These are phyloP conservation scores for Scaptomyza parva DNA, from an alignment of 2,888 invertebrate species.

Conservation along the genomic window DNA sequence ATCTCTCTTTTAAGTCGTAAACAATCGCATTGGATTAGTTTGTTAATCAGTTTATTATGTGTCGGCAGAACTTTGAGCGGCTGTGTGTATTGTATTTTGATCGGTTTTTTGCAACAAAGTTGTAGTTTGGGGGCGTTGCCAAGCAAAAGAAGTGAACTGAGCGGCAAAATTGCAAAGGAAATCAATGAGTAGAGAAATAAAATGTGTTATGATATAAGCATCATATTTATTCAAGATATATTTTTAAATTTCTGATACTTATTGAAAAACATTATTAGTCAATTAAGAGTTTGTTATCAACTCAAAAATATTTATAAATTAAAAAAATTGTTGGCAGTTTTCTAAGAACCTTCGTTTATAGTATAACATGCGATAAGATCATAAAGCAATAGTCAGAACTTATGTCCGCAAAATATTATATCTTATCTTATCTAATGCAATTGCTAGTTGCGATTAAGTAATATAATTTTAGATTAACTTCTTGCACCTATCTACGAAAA, in stretches of 20 bases:
- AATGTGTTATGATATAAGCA: constrained; percentile 8
- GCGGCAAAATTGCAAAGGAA: constrained; percentile 30
- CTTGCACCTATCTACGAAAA: constrained; percentile 15
- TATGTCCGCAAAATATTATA: constrained; percentile 2
- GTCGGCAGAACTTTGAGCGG: constrained; percentile 45
- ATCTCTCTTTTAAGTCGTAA: constrained; percentile 58
- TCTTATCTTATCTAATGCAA: constrained; percentile 40
- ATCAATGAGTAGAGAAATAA: constrained; percentile 12
- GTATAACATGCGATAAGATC: constrained; percentile 7
- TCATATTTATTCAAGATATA: not conserved
- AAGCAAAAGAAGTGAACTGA: not conserved
- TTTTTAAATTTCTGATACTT: not conserved
- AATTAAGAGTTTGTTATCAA: not conserved
- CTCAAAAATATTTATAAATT: too few species aligned
- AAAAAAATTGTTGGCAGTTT: too few species aligned
- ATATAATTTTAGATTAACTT: constrained; percentile 11
- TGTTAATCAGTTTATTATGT: constrained; percentile 72
- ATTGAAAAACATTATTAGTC: not conserved
- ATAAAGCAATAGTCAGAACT: not conserved
- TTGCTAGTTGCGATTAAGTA: constrained; percentile 2
- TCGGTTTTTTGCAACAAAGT: constrained; percentile 20
- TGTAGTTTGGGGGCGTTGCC: constrained; percentile 29
- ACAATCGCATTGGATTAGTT: constrained; percentile 77
- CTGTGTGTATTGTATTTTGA: constrained; percentile 34
- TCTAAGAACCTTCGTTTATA: not conserved